phyloP scores from a whole-genome alignment of 2,888 invertebrate genomes.

The Druceiella hillmani region DNA sequence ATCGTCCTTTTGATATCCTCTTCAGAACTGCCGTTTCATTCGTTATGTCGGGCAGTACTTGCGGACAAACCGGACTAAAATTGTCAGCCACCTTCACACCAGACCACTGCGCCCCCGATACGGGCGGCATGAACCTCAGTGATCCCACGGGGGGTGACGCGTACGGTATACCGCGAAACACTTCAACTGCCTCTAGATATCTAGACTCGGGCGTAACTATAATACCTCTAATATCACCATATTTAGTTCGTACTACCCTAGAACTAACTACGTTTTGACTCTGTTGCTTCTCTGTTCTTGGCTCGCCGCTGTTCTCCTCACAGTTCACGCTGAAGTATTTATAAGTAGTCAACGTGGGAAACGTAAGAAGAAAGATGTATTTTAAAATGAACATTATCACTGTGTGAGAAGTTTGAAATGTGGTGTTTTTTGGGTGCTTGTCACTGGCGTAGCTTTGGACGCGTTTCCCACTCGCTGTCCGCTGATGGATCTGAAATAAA shows the following conservation, averaged over 20 bases:
- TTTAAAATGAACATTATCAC: no score
- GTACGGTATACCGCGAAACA: constrained; percentile 90
- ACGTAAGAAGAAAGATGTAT: no score
- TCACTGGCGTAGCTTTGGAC: no score
- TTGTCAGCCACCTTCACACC: constrained; percentile 83
- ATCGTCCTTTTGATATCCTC: constrained; percentile 82
- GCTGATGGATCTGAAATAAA: no score
- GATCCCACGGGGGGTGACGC: constrained; percentile 88
- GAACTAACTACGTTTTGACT: no score
- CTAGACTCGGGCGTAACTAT: constrained; percentile 78
- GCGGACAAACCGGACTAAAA: constrained; percentile 90
- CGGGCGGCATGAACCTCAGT: constrained; percentile 93
- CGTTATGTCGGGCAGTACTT: constrained; percentile 78
- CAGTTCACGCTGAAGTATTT: no score
- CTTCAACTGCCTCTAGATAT: constrained; percentile 83
- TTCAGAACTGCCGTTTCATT: constrained; percentile 79
- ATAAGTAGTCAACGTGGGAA: no score
- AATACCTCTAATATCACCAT: constrained; percentile 81
- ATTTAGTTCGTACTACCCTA: constrained; percentile 81
- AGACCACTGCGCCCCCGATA: constrained; percentile 87
- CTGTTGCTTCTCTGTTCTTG: no score
- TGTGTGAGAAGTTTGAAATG: no score
- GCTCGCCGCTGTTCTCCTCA: no score
- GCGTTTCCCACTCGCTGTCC: no score
- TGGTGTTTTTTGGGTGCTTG: no score